These are phyloP conservation scores for Lerista edwardsae DNA, from an alignment of 2,797 vertebrate genomes.

Conservation along the genomic window DNA sequence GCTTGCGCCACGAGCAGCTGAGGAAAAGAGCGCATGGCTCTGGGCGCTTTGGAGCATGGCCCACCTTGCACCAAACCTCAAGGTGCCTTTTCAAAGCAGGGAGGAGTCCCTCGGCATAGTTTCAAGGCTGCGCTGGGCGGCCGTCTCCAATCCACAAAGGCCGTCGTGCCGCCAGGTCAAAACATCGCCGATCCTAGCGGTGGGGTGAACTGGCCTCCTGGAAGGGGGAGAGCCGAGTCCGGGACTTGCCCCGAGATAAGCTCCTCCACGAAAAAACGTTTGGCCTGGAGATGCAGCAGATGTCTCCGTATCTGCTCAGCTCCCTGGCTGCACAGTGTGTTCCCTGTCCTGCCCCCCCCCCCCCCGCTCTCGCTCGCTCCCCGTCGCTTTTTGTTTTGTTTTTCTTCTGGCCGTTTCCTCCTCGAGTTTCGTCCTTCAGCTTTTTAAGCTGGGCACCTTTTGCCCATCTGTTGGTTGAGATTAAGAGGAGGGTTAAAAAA, in stretches of 20 bases:
- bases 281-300: neutral
- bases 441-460: neutral
- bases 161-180: too few species aligned
- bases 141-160: neutral
- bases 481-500: neutral
- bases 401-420: neutral
- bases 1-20: too few species aligned
- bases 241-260: neutral
- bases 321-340: accelerated
- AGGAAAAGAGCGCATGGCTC: neutral
- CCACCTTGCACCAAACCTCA: neutral
- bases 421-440: neutral
- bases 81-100: neutral
- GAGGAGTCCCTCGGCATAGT: neutral
- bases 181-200: neutral
- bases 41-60: neutral
- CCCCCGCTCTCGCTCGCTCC: too few species aligned
- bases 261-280: neutral
- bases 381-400: neutral
- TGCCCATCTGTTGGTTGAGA: neutral
- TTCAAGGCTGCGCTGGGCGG: too few species aligned
- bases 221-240: neutral
- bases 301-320: accelerated
- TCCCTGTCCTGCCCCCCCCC: neutral
- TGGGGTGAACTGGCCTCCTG: neutral